Evolutionary conservation across 2,888 invertebrate genomes (phyloP), one percentile per base, ranked within the genome.

Genomic region (Nephrocerus scutellatus): DNA sequence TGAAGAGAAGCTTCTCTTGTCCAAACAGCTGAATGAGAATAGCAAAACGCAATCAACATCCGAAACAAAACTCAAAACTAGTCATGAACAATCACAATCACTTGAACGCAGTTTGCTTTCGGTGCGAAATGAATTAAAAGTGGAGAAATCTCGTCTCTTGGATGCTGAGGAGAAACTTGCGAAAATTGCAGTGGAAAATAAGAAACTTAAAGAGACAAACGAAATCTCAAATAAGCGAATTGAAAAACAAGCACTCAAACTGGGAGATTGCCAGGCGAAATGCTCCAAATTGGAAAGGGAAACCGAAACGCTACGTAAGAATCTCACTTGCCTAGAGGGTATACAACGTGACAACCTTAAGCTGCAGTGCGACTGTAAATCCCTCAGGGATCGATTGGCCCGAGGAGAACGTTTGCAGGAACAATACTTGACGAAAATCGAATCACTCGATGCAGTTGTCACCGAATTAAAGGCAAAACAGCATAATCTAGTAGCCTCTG

Each of bases 231-330:
- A 39, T 9, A 57, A 55, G 31, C 52, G 56, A 5, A 42, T 60
- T 21, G 56, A 59, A 40, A 58, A 56, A 31, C 36, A 54, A 18
- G 55, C 59, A 5, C 30, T 57, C 0, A 53, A 52, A 35, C 36
- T 59, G 7, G 59, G 56, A 2, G 57, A 60, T n/a, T 30, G 46
- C 2, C 57, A 56, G 28, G 57, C 54, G 5, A 50, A 38, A 5
- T 40, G 47, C 26, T 22, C 48, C 5, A 56, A 52, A 40, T 32
- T 52, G 0, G 56, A 55, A 36, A 55, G 52, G 13, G 57, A 57
- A 10, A 44, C 47, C 30, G 55, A 57, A 6, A 42, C 44, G 25
- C 36, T 54, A 3, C 36, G 33, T n/a, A 52, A 39, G 14, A 33
- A 47, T 18, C 42, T 47, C 15, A 23, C 23, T 8, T 39, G 43